These are phyloP conservation scores for Cantharis rufa DNA, from an alignment of 2,888 invertebrate species.

Conservation along the genomic window DNA sequence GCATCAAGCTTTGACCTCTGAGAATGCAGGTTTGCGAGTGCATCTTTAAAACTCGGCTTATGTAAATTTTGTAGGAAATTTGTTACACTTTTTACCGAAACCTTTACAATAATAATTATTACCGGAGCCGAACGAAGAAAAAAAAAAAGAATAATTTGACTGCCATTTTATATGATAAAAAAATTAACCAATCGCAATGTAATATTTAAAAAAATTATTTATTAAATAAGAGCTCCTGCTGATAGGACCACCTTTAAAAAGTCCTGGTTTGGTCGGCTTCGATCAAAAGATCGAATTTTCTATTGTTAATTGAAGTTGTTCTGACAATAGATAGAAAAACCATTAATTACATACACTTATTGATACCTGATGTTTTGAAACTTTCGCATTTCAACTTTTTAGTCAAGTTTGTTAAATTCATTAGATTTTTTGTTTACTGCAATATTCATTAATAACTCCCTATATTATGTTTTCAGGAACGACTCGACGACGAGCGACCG, in stretches of 20 bases:
- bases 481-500: not conserved
- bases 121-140: not conserved
- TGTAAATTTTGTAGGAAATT: not conserved
- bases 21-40: not conserved
- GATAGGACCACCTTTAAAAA: conserved; percentile 26
- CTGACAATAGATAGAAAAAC: conserved; percentile 10
- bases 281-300: conserved; percentile 13
- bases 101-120: not conserved
- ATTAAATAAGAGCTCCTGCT: conserved; percentile 22
- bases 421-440: not conserved
- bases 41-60: not conserved
- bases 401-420: not conserved
- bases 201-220: conserved; percentile 14
- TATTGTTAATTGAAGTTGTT: conserved; percentile 20
- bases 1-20: conserved; percentile 5
- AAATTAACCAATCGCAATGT: conserved; percentile 35
- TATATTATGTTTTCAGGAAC: not conserved
- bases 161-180: conserved; percentile 37
- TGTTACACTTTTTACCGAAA: not conserved
- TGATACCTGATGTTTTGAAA: conserved; percentile 7
- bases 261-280: conserved; percentile 15
- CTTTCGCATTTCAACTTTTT: not conserved
- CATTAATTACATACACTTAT: conserved; percentile 12
- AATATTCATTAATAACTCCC: not conserved
- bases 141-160: conserved; percentile 20